Evolutionary conservation across 2,113 vertebrate genomes (phyloP).

Genomic region (Chionis minor): DNA sequence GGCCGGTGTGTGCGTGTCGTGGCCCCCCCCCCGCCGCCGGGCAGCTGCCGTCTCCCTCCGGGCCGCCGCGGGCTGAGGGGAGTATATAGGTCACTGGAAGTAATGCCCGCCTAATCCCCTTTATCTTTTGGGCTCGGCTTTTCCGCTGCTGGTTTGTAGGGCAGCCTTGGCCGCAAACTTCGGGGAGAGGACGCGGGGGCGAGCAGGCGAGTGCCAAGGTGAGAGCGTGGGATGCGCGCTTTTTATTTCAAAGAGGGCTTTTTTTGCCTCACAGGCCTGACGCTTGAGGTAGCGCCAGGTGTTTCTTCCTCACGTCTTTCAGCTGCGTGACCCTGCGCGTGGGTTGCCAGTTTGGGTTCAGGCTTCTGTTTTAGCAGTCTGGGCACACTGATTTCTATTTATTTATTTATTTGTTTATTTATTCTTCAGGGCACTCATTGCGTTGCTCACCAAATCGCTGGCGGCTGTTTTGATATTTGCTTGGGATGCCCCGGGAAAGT

Average conservation of each 20-base stretch:
- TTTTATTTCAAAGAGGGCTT: neutral
- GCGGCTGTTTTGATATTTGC: neutral
- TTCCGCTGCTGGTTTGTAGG: neutral
- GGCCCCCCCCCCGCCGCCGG: neutral
- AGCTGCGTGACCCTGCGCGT: neutral
- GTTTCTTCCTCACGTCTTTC: neutral
- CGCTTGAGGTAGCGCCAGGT: neutral
- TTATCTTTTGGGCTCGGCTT: slow-evolving; percentile 61
- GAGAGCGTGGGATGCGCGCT: neutral
- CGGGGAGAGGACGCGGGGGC: neutral
- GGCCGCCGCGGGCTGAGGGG: slow-evolving; percentile 6
- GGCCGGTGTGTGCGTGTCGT: too few species aligned
- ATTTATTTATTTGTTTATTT: neutral
- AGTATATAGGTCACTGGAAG: slow-evolving; percentile 76
- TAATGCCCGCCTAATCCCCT: slow-evolving; percentile 75
- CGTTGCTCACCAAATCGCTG: neutral
- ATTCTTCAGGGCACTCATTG: neutral
- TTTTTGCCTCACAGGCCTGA: neutral
- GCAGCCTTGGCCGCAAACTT: neutral
- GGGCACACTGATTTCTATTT: neutral
- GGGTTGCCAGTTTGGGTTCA: neutral
- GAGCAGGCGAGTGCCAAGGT: neutral
- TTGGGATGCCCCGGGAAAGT: neutral
- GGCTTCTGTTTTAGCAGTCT: neutral
- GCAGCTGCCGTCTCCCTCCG: neutral